These are phyloP conservation scores for Mus minutoides DNA, from an alignment of 2,797 vertebrate genomes.

Conservation along the genomic window DNA sequence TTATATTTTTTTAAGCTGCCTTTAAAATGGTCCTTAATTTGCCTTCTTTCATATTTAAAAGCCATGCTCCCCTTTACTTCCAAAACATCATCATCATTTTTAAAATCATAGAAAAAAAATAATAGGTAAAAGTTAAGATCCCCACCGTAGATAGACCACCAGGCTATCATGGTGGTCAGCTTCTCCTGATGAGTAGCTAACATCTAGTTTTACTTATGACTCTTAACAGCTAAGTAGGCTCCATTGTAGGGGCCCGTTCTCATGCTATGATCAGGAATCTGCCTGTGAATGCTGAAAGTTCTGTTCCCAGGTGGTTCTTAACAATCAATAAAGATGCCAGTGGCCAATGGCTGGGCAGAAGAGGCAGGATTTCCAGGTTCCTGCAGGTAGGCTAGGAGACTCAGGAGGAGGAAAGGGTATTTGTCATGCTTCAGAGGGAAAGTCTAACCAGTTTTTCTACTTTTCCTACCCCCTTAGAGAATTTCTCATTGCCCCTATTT, in stretches of 20 bases:
- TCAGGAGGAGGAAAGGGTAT: not conserved
- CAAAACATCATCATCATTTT: not conserved
- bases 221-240: constrained; percentile 15
- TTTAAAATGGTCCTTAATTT: constrained; percentile 29
- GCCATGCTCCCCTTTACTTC: constrained; percentile 34
- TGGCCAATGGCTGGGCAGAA: not conserved
- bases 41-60: constrained; percentile 39
- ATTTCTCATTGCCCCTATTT: not conserved
- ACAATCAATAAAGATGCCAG: not conserved
- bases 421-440: not conserved
- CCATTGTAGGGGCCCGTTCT: not conserved
- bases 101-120: not conserved
- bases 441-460: not conserved
- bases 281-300: not conserved
- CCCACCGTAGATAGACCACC: not conserved
- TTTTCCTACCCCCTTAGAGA: not conserved
- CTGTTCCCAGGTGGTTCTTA: not conserved
- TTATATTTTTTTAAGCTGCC: not conserved
- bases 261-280: not conserved
- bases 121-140: constrained; percentile 22
- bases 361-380: not conserved
- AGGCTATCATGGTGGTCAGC: not conserved
- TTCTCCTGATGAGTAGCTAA: not conserved
- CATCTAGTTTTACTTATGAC: not conserved
- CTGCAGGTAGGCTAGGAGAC: not conserved